These are phyloP conservation scores for Tetropium fuscum DNA, from an alignment of 2,888 invertebrate species.

Conservation along the genomic window DNA sequence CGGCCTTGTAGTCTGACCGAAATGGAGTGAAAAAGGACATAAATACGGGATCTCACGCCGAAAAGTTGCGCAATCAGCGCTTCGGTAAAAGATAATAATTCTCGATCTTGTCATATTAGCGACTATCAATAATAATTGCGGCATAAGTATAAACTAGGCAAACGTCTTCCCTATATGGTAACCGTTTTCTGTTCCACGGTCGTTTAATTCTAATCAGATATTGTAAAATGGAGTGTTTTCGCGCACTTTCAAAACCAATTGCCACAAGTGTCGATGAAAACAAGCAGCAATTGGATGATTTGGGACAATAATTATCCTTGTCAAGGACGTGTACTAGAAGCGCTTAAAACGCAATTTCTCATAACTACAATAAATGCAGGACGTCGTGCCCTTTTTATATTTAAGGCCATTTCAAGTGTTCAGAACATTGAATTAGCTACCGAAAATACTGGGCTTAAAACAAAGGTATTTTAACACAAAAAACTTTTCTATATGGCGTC, in stretches of 20 bases:
- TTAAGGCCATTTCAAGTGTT: too few relatives aligned
- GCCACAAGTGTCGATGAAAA: not conserved
- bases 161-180: conserved; percentile 62
- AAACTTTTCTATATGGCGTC: too few relatives aligned
- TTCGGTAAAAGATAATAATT: conserved; percentile 36
- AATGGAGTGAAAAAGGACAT: conserved; percentile 18
- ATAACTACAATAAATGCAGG: too few relatives aligned
- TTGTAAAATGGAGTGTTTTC: conserved; percentile 12
- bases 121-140: conserved; percentile 42
- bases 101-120: conserved; percentile 41
- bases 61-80: conserved; percentile 29
- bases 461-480: too few relatives aligned
- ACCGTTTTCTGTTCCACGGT: conserved; percentile 60
- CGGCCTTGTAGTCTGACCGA: conserved; percentile 11
- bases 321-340: too few relatives aligned
- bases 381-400: too few relatives aligned
- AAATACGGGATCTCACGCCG: conserved; percentile 25
- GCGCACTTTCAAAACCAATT: conserved; percentile 27
- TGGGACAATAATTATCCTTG: too few relatives aligned
- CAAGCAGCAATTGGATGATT: conserved; percentile 6
- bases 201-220: conserved; percentile 46
- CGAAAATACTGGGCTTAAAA: too few relatives aligned
- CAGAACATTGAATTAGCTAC: too few relatives aligned
- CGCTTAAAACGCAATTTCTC: too few relatives aligned
- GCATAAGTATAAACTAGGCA: conserved; percentile 56